Conservation (phyloP, 2,888 invertebrate species). For the Pyrrhia umbra region DNA sequence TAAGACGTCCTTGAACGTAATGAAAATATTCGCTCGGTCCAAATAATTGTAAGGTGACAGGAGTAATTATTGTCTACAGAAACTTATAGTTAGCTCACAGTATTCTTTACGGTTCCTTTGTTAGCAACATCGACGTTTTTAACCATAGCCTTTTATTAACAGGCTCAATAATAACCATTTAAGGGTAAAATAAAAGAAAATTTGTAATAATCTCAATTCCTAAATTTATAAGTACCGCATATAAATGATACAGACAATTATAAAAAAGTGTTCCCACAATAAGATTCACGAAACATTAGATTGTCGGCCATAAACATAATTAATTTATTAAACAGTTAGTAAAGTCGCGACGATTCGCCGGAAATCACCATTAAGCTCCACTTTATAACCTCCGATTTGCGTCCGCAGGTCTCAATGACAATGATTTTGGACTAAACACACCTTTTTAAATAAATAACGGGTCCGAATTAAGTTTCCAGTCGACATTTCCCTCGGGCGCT, state of each 20-base stretch:
- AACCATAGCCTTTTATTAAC: not conserved
- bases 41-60: not conserved
- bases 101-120: slow-evolving; percentile 2
- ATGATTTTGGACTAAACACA: slow-evolving; percentile 73
- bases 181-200: slow-evolving; percentile 2
- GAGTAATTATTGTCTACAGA: not conserved
- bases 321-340: slow-evolving; percentile 58
- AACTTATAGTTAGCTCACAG: not conserved
- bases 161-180: slow-evolving; percentile 8
- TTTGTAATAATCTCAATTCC: not conserved
- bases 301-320: slow-evolving; percentile 62
- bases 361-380: slow-evolving; percentile 71
- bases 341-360: slow-evolving; percentile 58
- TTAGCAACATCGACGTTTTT: not conserved
- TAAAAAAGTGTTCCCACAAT: slow-evolving; percentile 53
- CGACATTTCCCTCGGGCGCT: slow-evolving; percentile 70
- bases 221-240: not conserved
- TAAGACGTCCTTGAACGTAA: slow-evolving; percentile 18
- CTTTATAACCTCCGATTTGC: slow-evolving; percentile 73
- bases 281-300: slow-evolving; percentile 38
- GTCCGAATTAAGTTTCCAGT: slow-evolving; percentile 64
- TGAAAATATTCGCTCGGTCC: slow-evolving; percentile 8
- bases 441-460: slow-evolving; percentile 71
- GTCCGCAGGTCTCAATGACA: slow-evolving; percentile 67
- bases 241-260: slow-evolving; percentile 26